A percentile compares a stretch with the other conserved stretches of the same genome.
Conservation (phyloP, 1,140 invertebrate genomes). For the Drosophila seguyi region DNA sequence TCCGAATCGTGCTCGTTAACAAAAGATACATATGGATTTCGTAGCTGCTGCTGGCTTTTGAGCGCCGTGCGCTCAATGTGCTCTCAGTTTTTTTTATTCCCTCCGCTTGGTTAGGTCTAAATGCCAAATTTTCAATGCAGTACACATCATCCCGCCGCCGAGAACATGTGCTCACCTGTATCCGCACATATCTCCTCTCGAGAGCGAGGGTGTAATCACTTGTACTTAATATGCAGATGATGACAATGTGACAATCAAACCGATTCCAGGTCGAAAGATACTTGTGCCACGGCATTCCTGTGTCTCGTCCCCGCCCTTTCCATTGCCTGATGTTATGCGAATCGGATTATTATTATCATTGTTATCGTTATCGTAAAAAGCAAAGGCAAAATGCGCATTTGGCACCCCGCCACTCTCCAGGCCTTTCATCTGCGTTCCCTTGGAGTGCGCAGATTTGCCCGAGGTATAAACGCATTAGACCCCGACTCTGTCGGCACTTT, state of each 20-base stretch:
- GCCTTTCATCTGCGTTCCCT: constrained; percentile 15
- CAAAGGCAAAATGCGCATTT: constrained; percentile 51
- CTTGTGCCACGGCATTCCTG: constrained; percentile 18
- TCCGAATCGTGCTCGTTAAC: constrained; percentile 70
- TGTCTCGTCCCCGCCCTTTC: background rate
- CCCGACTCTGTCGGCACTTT: constrained; percentile 41
- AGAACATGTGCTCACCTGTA: constrained; percentile 52
- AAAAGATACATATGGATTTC: constrained; percentile 81
- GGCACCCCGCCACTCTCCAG: background rate
- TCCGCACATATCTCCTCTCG: constrained; percentile 26
- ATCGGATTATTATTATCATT: constrained; percentile 62
- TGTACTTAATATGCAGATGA: constrained; percentile 83
- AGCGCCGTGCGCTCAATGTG: constrained; percentile 19
- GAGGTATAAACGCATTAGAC: constrained; percentile 67
- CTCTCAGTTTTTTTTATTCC: constrained; percentile 35
- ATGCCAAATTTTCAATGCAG: constrained; percentile 79
- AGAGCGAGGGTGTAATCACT: constrained; percentile 74
- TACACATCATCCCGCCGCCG: constrained; percentile 45
- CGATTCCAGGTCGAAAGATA: constrained; percentile 72
- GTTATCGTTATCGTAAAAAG: constrained; percentile 59
- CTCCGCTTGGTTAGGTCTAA: constrained; percentile 77
- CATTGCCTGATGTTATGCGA: constrained; percentile 48
- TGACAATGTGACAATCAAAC: constrained; percentile 83
- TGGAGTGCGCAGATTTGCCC: constrained; percentile 35
- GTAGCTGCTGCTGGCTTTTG: constrained; percentile 59